Evolutionary conservation across 2,888 invertebrate species (phyloP).

Genomic region (Lacanobia oleracea): DNA sequence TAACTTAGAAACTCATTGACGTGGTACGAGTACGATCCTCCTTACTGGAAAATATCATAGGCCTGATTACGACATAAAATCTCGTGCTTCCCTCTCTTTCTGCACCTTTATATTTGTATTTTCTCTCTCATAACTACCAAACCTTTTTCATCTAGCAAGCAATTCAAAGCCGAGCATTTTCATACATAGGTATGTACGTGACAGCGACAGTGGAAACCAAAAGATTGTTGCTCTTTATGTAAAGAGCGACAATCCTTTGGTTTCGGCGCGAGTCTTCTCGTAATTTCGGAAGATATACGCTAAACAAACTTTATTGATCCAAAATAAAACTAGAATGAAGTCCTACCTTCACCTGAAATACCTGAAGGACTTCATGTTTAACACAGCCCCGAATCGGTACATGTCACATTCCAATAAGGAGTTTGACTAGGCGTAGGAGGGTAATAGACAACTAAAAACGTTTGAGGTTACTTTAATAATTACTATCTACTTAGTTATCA

Average conservation of each 20-base stretch:
- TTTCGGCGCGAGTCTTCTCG: not conserved
- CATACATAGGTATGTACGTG: too few relatives aligned
- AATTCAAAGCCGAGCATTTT: too few relatives aligned
- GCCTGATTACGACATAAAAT: too few relatives aligned
- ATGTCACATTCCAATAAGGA: not conserved
- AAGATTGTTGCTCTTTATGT: too few relatives aligned
- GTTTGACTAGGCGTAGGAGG: not conserved
- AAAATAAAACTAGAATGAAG: not conserved
- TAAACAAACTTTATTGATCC: not conserved
- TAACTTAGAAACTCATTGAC: not conserved
- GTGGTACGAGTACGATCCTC: too few relatives aligned
- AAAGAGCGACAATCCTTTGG: too few relatives aligned
- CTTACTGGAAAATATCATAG: too few relatives aligned
- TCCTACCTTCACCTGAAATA: not conserved
- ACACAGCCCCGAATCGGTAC: not conserved
- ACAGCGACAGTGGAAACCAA: too few relatives aligned
- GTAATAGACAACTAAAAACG: not conserved
- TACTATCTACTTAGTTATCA: not conserved
- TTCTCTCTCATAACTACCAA: too few relatives aligned
- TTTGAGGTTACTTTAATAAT: constrained; percentile 8
- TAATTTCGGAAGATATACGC: not conserved
- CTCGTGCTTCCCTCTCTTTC: too few relatives aligned
- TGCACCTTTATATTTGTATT: too few relatives aligned
- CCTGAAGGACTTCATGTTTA: constrained; percentile 19
- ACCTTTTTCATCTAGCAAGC: too few relatives aligned